A percentile compares a stretch with the other conserved stretches of the same genome.
Evolutionary conservation across 2,797 vertebrate genomes (phyloP).

Genomic region (Nothura maculosa): DNA sequence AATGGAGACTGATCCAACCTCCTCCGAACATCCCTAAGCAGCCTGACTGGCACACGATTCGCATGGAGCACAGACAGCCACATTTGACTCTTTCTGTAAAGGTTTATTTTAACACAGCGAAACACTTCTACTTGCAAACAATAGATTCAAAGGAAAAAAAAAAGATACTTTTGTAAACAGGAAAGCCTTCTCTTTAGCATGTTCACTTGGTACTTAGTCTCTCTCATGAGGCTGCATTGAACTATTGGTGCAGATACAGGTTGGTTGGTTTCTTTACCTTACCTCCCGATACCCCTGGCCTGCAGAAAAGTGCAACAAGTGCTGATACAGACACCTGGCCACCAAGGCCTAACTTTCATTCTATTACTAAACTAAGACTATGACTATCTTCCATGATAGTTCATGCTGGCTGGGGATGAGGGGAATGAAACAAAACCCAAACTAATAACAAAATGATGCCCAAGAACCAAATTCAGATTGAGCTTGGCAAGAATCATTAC

Average conservation of each 20-base stretch:
- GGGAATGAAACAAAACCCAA: not conserved
- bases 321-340: not conserved
- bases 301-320: not conserved
- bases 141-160: not conserved
- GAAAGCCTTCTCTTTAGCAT: not conserved
- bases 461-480: not conserved
- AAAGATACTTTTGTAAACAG: not conserved
- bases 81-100: not conserved
- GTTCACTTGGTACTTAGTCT: not conserved
- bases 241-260: not conserved
- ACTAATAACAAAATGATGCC: not conserved
- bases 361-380: not conserved
- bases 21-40: not conserved
- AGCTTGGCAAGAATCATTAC: not conserved
- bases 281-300: not conserved
- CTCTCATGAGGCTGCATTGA: not conserved
- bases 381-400: not conserved
- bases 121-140: not conserved
- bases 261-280: not conserved
- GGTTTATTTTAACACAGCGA: not conserved
- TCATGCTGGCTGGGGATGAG: not conserved
- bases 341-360: not conserved
- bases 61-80: rapidly evolving
- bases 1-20: not conserved
- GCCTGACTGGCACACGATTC: not conserved